phyloP scores from a whole-genome alignment of 2,888 invertebrate species.

The Protodeltote pygarga region DNA sequence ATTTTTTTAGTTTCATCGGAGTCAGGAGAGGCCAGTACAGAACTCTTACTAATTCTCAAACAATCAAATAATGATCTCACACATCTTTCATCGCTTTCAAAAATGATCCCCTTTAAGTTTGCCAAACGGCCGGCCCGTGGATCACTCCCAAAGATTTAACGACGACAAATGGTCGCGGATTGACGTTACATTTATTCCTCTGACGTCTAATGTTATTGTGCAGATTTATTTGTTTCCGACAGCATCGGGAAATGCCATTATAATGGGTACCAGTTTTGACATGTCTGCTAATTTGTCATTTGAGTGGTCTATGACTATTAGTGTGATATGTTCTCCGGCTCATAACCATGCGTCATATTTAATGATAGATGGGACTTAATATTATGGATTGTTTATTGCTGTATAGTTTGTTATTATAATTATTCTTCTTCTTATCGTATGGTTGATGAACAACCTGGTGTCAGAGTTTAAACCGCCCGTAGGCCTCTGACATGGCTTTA shows the following conservation, averaged over 20 bases:
- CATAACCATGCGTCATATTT: neutral
- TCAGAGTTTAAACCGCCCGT: too few species aligned
- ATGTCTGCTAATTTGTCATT: conserved; percentile 61
- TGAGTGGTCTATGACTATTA: conserved; percentile 30
- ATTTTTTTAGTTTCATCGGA: too few species aligned
- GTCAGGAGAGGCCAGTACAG: too few species aligned
- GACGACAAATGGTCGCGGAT: conserved; percentile 79
- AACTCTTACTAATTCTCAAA: too few species aligned
- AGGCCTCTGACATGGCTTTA: too few species aligned
- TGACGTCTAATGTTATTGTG: conserved; percentile 75
- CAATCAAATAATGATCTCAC: too few species aligned
- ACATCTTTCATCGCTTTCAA: too few species aligned
- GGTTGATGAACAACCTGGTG: too few species aligned
- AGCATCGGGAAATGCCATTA: conserved; percentile 76
- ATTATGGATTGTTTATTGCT: neutral
- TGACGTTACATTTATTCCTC: conserved; percentile 82
- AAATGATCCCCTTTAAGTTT: conserved; percentile 1
- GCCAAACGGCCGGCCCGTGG: conserved; percentile 43
- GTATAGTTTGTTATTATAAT: too few species aligned
- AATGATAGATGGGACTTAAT: conserved; percentile 4
- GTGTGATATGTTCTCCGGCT: conserved; percentile 4
- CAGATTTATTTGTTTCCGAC: conserved; percentile 82
- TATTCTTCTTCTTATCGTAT: too few species aligned
- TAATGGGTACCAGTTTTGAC: conserved; percentile 68
- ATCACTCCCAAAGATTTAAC: conserved; percentile 63